Evolutionary conservation across 2,888 invertebrate species (phyloP).

Genomic region (Myopa testacea): DNA sequence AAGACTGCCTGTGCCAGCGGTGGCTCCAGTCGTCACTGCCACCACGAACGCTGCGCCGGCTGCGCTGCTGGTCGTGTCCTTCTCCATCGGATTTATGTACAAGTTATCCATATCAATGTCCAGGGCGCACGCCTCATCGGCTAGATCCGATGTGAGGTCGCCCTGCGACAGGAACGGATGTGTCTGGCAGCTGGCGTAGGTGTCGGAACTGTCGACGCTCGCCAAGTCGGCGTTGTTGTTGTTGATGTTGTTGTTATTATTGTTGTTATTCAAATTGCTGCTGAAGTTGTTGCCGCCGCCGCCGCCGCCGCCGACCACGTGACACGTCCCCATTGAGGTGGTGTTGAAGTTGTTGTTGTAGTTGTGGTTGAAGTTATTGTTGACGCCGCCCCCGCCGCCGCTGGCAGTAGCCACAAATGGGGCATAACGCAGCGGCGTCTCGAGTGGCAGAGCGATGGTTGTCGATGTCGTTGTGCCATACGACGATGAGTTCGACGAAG

Average conservation of each 20-base stretch:
- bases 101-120: conserved; percentile 81
- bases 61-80: conserved; percentile 63
- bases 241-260: conserved; percentile 65
- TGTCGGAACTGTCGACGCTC: conserved; percentile 85
- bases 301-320: conserved; percentile 47
- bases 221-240: conserved; percentile 71
- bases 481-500: conserved; percentile 64
- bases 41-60: conserved; percentile 41
- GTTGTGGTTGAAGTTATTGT: conserved; percentile 26
- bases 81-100: conserved; percentile 88
- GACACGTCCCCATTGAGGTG: conserved; percentile 56
- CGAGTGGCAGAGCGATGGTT: conserved; percentile 66
- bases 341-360: conserved; percentile 61
- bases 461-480: conserved; percentile 67
- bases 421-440: conserved; percentile 61
- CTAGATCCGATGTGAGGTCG: conserved; percentile 75
- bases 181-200: conserved; percentile 96
- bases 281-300: conserved; percentile 50
- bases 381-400: conserved; percentile 43
- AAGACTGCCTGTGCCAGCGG: conserved; percentile 56
- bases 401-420: conserved; percentile 56
- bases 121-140: conserved; percentile 65
- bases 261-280: conserved; percentile 57
- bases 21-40: conserved; percentile 47
- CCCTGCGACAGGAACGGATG: conserved; percentile 92